Evolutionary conservation across 2,113 vertebrate species (phyloP).

Genomic region (Strix aluco): DNA sequence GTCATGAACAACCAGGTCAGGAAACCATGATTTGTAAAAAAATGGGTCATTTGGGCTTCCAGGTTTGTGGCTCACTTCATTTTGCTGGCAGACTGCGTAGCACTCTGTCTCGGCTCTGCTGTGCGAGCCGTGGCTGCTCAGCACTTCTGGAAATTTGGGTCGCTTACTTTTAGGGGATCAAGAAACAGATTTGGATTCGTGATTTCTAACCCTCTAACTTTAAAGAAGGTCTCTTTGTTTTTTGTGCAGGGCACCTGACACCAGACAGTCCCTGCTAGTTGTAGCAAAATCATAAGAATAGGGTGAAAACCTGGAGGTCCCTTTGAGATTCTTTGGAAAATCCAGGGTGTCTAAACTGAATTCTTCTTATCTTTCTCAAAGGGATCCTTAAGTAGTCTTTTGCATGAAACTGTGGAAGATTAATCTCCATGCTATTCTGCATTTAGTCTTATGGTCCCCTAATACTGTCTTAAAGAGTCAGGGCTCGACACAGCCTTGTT

Average conservation of each 20-base stretch:
- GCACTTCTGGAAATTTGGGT: not conserved
- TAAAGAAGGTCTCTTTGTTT: not conserved
- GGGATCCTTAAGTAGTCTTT: not conserved
- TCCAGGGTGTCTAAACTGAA: not conserved
- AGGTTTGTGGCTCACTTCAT: constrained; percentile 36
- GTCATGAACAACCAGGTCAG: constrained; percentile 3
- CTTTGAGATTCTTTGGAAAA: not conserved
- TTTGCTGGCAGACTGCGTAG: constrained; percentile 3
- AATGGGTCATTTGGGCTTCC: constrained; percentile 17
- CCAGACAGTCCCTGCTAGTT: not conserved
- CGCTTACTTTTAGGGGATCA: not conserved
- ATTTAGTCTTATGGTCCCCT: not conserved
- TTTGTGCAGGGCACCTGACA: not conserved
- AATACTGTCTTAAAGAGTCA: not conserved
- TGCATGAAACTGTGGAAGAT: not conserved
- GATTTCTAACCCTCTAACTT: not conserved
- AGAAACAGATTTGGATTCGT: not conserved
- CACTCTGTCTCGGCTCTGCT: not conserved
- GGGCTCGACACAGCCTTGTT: not conserved
- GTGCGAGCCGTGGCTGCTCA: not conserved
- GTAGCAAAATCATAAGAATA: not conserved
- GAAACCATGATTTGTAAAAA: constrained; percentile 26
- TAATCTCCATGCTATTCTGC: not conserved
- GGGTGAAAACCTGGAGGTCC: not conserved
- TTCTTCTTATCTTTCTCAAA: not conserved